Evolutionary conservation across 2,888 invertebrate species (phyloP).

Genomic region (Neoscelio sp.): DNA sequence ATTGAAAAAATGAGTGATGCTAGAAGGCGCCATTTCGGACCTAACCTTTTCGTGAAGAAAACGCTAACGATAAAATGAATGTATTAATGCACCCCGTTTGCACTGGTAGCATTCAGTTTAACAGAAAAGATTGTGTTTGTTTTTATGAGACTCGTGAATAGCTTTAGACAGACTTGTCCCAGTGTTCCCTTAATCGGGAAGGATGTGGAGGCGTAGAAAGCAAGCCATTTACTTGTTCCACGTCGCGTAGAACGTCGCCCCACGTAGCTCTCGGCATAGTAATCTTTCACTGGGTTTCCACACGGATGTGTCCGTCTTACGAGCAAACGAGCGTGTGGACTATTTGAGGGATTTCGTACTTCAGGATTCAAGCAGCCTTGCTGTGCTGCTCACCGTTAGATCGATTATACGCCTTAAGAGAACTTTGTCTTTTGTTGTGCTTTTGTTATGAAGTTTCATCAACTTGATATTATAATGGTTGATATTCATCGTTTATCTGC

Average conservation of each 20-base stretch:
- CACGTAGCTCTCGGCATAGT: slow-evolving; percentile 56
- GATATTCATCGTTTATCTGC: slow-evolving; percentile 21
- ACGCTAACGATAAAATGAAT: slow-evolving; percentile 1
- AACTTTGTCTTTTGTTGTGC: slow-evolving; percentile 55
- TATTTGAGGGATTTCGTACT: slow-evolving; percentile 63
- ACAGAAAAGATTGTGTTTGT: slow-evolving; percentile 34
- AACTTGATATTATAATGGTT: slow-evolving; percentile 23
- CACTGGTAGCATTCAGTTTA: neutral
- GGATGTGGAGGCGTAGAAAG: slow-evolving; percentile 50
- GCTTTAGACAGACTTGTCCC: slow-evolving; percentile 35
- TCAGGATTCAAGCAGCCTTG: slow-evolving; percentile 36
- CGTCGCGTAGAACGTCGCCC: slow-evolving; percentile 53
- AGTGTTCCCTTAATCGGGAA: slow-evolving; percentile 49
- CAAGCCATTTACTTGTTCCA: slow-evolving; percentile 62
- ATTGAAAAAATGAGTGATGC: neutral
- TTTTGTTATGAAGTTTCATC: slow-evolving; percentile 48
- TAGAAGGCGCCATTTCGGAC: too few species aligned
- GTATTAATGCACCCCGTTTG: slow-evolving; percentile 15
- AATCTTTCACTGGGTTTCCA: slow-evolving; percentile 63
- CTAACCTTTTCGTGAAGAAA: too few species aligned
- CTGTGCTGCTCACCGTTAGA: slow-evolving; percentile 21
- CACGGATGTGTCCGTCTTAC: slow-evolving; percentile 63
- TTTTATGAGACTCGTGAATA: slow-evolving; percentile 16
- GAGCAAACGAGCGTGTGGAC: slow-evolving; percentile 53
- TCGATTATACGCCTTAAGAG: slow-evolving; percentile 54